Conservation (phyloP, 1,140 invertebrate species). For the Saxidomus purpurata region DNA sequence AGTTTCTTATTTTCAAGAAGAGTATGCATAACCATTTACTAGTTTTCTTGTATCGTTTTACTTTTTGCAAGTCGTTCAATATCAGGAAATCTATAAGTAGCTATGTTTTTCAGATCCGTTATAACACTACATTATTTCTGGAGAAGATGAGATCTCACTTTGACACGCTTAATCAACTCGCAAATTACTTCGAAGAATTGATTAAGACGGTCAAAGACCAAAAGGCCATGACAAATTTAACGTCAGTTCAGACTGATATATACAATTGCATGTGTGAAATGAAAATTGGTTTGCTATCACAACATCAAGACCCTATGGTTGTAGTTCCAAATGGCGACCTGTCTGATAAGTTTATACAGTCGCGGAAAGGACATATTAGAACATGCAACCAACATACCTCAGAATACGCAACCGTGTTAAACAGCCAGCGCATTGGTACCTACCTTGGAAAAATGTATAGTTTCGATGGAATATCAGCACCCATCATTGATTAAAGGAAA, state of each 20-base stretch:
- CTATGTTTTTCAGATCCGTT: background rate
- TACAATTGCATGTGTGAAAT: background rate
- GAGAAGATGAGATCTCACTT: background rate
- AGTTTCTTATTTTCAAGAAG: no score
- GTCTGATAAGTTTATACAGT: background rate
- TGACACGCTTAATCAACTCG: background rate
- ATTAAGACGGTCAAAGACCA: background rate
- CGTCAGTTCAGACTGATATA: background rate
- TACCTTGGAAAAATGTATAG: background rate
- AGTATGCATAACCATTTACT: no score
- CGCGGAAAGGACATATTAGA: background rate
- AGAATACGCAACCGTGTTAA: background rate
- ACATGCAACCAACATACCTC: background rate
- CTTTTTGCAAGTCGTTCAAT: no score
- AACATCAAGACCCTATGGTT: background rate
- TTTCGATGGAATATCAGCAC: background rate
- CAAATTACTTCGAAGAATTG: background rate
- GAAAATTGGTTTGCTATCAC: background rate
- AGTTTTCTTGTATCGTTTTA: no score
- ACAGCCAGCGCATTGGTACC: background rate
- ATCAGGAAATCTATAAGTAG: background rate
- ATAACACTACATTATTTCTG: background rate
- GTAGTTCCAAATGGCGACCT: background rate
- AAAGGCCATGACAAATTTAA: background rate
- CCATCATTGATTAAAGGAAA: no score